Conservation (phyloP, 2,888 invertebrate genomes). For the Callyntrura guangdongensis region DNA sequence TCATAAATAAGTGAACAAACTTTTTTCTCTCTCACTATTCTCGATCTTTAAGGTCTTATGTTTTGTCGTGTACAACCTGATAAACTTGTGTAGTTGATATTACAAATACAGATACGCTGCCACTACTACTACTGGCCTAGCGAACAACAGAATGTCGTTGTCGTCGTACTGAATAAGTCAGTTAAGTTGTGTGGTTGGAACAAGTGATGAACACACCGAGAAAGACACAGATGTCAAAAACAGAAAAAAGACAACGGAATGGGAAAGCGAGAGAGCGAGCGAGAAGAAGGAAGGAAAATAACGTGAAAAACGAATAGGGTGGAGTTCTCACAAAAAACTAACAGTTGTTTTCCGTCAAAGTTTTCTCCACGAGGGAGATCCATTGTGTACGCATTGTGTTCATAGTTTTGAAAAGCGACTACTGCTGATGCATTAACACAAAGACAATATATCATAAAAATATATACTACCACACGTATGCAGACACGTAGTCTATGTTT, state of each 20-base stretch:
- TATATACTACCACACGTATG: too few species aligned
- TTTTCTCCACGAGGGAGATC: constrained; percentile 60
- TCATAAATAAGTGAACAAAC: constrained; percentile 10
- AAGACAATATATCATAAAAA: too few species aligned
- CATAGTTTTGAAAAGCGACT: too few species aligned
- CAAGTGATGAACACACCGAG: constrained; percentile 77
- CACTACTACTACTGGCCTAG: too few species aligned
- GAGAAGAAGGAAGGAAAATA: constrained; percentile 76
- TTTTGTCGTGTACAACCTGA: too few species aligned
- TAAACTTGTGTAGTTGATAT: too few species aligned
- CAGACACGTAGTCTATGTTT: too few species aligned
- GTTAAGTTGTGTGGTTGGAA: constrained; percentile 36
- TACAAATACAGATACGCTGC: too few species aligned
- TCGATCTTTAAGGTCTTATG: too few species aligned
- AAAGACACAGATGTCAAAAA: constrained; percentile 84
- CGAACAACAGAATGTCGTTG: too few species aligned
- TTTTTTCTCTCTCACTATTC: constrained; percentile 7
- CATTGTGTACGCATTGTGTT: neutral
- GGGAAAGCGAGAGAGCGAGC: constrained; percentile 73
- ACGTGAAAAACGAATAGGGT: constrained; percentile 81
- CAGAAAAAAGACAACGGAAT: constrained; percentile 81
- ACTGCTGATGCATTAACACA: too few species aligned
- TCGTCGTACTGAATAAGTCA: too few species aligned
- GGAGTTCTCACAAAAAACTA: constrained; percentile 73
- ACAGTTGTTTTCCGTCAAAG: constrained; percentile 76